Conservation (phyloP, 2,888 invertebrate species). For the Sarcophaga variegata region DNA sequence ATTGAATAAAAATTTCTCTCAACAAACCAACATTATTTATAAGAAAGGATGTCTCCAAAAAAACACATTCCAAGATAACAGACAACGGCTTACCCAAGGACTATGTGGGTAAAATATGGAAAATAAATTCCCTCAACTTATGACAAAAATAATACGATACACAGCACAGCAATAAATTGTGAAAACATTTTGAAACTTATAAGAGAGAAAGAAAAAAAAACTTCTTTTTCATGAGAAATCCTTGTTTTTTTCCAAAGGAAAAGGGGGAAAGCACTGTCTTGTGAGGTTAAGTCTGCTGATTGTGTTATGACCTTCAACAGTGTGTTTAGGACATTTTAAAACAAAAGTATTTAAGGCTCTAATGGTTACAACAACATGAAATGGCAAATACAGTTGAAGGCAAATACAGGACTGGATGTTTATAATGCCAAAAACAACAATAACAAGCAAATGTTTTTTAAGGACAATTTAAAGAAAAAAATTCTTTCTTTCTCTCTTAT, state of each 20-base stretch:
- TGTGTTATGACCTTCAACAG: constrained; percentile 60
- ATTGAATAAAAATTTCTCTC: constrained; percentile 50
- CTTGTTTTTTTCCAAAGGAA: too few species aligned
- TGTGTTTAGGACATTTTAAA: constrained; percentile 55
- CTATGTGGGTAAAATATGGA: constrained; percentile 40
- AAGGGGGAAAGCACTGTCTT: not conserved
- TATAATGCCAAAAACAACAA: constrained; percentile 23
- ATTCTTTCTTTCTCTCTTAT: not conserved
- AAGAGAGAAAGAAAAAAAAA: too few species aligned
- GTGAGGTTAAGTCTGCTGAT: constrained; percentile 37
- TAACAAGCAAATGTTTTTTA: constrained; percentile 42
- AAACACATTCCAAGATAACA: constrained; percentile 30
- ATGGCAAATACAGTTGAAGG: not conserved
- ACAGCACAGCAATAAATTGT: constrained; percentile 22
- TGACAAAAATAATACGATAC: not conserved
- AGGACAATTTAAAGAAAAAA: constrained; percentile 39
- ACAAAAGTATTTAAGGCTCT: constrained; percentile 30
- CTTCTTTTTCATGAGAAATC: too few species aligned
- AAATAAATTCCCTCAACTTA: constrained; percentile 53
- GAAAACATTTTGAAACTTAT: not conserved
- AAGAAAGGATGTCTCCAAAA: not conserved
- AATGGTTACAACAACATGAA: constrained; percentile 15
- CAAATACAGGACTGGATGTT: not conserved
- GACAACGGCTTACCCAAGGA: constrained; percentile 6
- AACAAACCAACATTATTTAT: constrained; percentile 28